Evolutionary conservation across 2,888 invertebrate species (phyloP), one percentile per base, ranked within the genome.

Genomic region (Drosophila suboccidentalis): DNA sequence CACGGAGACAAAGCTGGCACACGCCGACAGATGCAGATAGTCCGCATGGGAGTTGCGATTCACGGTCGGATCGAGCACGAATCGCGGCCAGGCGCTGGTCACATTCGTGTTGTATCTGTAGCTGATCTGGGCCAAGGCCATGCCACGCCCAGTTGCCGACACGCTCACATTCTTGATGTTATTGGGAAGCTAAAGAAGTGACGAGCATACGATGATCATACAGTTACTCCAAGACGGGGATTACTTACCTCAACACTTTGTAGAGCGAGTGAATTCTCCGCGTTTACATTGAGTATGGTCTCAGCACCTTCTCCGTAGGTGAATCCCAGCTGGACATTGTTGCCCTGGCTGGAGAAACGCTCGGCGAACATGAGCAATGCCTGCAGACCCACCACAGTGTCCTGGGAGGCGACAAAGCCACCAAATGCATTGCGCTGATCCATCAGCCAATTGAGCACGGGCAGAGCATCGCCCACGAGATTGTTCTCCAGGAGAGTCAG

Each of bases 81-180:
- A 98, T 72, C 97, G 93, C 0, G 98, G 97, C 96, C 97, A 97
- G 39, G 97, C 96, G 32, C 96, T 97, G 2, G 97, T 97, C 15
- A 97, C 97, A 92, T 97, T 97, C 72, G 97, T 95, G 91, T 96
- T 96, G 90, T 97, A 98, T 61, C 94, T 94, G 82, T 97, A 97
- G 1, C 96, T 95, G 22, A 98, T 94, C 87, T 97, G 96, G 57
- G 97, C 94, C 53, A 97, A 91, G 0, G 96, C 97, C 76, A 97
- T 94, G 26, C 98, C 98, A 36, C 94, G 95, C 3, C 98, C 98
- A 70, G 95, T 95, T 0, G 97, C 97, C 44, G 95, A 95, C 10
- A 98, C 94, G 69, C 95, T 95, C 0, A 97, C 94, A 65, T 95
- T 93, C 43, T 95, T 94, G 0, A 95, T 94, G 75, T 79, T 87